Percentiles rank a stretch among this genome's conserved stretches.
Conservation (phyloP, 2,113 vertebrate genomes). For the Lates calcarifer region DNA sequence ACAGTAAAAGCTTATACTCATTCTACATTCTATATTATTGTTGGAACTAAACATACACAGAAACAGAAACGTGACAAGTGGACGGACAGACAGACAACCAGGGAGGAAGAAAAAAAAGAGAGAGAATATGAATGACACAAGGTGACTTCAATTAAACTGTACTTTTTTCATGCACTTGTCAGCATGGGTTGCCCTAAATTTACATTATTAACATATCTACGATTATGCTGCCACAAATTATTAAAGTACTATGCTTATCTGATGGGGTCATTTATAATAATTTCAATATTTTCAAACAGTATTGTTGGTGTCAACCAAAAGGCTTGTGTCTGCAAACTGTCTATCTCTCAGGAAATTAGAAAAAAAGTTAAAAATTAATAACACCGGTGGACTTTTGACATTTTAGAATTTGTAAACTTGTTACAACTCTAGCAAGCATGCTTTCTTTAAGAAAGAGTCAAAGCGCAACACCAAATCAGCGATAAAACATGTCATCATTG, state of each 20-base stretch:
- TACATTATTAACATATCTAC: constrained; percentile 26
- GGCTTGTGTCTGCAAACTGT: background rate
- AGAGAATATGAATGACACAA: background rate
- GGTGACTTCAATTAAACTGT: constrained; percentile 22
- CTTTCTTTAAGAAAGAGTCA: background rate
- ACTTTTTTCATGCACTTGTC: background rate
- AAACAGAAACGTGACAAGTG: no score
- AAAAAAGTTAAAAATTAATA: constrained; percentile 7
- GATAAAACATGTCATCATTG: background rate
- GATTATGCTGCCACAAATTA: constrained; percentile 10
- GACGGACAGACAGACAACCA: background rate
- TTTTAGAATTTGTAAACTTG: constrained; percentile 1
- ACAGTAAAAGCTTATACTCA: no score
- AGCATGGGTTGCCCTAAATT: background rate
- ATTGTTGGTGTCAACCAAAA: constrained; percentile 15
- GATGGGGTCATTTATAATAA: constrained; percentile 28
- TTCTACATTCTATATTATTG: no score
- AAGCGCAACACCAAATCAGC: background rate
- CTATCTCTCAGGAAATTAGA: constrained; percentile 32
- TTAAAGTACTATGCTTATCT: constrained; percentile 32
- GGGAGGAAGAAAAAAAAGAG: background rate
- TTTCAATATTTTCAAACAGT: constrained; percentile 2
- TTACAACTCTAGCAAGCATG: background rate
- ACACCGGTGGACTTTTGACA: background rate
- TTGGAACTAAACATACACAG: no score